Evolutionary conservation across 1,140 invertebrate genomes (phyloP).

Genomic region (Zaprionus taronus): DNA sequence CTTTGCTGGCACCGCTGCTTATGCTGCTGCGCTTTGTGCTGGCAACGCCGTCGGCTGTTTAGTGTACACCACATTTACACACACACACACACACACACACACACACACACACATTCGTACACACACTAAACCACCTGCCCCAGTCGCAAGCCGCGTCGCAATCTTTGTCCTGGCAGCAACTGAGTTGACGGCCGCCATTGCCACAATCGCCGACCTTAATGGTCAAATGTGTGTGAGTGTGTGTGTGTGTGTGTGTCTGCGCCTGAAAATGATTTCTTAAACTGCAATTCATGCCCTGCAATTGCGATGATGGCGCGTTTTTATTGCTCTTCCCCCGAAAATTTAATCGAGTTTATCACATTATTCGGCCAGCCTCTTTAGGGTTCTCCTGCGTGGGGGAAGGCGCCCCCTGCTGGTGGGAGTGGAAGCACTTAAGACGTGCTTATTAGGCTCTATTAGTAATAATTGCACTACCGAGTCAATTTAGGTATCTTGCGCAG

Average conservation of each 20-base stretch:
- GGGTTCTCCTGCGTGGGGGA: constrained; percentile 13
- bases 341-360: constrained; percentile 79
- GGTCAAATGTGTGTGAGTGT: constrained; percentile 59
- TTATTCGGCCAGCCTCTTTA: constrained; percentile 50
- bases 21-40: constrained; percentile 35
- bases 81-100: constrained; percentile 25
- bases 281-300: constrained; percentile 78
- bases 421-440: constrained; percentile 67
- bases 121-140: background rate
- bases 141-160: constrained; percentile 20
- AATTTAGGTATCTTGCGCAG: constrained; percentile 72
- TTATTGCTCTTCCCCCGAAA: constrained; percentile 62
- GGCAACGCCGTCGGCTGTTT: constrained; percentile 56
- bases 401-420: background rate
- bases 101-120: background rate
- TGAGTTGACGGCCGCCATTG: constrained; percentile 75
- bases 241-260: constrained; percentile 19
- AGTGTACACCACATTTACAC: constrained; percentile 20
- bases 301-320: constrained; percentile 79
- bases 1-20: constrained; percentile 40
- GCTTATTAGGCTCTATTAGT: constrained; percentile 80
- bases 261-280: constrained; percentile 68
- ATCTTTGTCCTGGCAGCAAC: constrained; percentile 45
- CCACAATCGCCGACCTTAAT: constrained; percentile 70
- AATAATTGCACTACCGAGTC: constrained; percentile 80